Evolutionary conservation across 2,797 vertebrate genomes (phyloP).

Genomic region (Neopelma chrysocephalum): DNA sequence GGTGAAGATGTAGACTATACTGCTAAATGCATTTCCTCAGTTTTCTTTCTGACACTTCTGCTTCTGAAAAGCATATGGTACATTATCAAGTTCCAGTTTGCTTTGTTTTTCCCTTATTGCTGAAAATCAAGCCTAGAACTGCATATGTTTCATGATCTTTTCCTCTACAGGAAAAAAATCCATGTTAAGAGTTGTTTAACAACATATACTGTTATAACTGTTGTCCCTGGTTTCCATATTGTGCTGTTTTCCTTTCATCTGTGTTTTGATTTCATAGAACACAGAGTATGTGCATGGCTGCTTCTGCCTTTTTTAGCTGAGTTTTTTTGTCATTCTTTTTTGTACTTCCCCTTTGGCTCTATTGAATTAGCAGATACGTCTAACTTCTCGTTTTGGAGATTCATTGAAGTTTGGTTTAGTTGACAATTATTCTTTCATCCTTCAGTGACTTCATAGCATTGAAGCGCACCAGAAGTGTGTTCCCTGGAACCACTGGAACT

Average conservation of each 20-base stretch:
- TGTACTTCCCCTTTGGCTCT: not conserved
- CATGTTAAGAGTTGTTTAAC: not conserved
- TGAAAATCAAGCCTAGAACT: conserved; percentile 8
- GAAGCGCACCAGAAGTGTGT: not conserved
- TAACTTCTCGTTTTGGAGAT: not conserved
- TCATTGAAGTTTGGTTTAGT: not conserved
- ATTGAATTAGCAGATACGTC: not conserved
- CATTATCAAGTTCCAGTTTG: not conserved
- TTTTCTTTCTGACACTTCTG: not conserved
- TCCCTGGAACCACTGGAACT: not conserved
- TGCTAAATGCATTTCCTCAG: not conserved
- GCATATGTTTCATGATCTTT: conserved; percentile 1
- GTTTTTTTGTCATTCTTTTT: not conserved
- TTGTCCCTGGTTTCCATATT: not conserved
- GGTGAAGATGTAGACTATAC: not conserved
- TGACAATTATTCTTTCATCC: conserved; percentile 23
- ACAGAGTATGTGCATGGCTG: not conserved
- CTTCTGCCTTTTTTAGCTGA: not conserved
- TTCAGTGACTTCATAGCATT: not conserved
- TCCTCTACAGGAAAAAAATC: not conserved
- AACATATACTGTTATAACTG: not conserved
- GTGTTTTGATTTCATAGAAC: not conserved
- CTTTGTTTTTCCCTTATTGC: conserved; percentile 16
- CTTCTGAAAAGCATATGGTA: conserved; percentile 41
- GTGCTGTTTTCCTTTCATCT: not conserved